Evolutionary conservation across 2,113 vertebrate genomes (phyloP), one percentile per base, ranked within the genome.

Genomic region (Hippolais icterina): DNA sequence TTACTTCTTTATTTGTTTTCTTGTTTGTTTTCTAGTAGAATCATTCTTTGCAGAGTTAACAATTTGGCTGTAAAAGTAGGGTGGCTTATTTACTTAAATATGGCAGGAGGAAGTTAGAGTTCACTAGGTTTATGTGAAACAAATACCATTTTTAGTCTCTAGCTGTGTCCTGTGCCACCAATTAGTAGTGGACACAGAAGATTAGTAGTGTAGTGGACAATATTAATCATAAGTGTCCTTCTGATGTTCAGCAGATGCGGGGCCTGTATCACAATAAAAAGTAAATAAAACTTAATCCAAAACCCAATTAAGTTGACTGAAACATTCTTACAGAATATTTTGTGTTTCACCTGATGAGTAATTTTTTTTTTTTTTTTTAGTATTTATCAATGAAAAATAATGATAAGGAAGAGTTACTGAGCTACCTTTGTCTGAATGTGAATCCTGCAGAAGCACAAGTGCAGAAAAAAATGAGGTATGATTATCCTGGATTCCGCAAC

Each of bases 301-400:
- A 70, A 20, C 3, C 4, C 11, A 70, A 1, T 27, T 11, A 52
- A 72, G 3, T 15, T 68, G n/a, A 41, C 27, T 37, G 17, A 59
- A 56, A 59, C 2, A 13, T 24, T 44, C 24, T 41, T 17, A 39
- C 0, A 5, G 28, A 70, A 69, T 41, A 37, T 1, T 0, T 3
- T 29, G 8, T 46, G 41, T 20, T 66, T 49, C 14, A 25, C 11
- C 29, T 77, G 39, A 27, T 44, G 10, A 72, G 20, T 28, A 59
- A 54, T 31, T 49, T 16, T 53, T 13, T 31, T 56, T 54, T n/a
- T 44, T 20, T 49, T 10, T 28, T 52, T 50, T 31, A 13, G 31
- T 35, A 10, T 2, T 4, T 60, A 31, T 15, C 16, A 64, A 14
- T 68, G 11, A 35, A 53, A 64, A 90, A 46, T 13, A 25, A 2